A percentile compares a stretch with the other conserved stretches of the same genome.
These are phyloP conservation scores for Mirza zaza DNA, from an alignment of 2,113 vertebrate species.

Conservation along the genomic window DNA sequence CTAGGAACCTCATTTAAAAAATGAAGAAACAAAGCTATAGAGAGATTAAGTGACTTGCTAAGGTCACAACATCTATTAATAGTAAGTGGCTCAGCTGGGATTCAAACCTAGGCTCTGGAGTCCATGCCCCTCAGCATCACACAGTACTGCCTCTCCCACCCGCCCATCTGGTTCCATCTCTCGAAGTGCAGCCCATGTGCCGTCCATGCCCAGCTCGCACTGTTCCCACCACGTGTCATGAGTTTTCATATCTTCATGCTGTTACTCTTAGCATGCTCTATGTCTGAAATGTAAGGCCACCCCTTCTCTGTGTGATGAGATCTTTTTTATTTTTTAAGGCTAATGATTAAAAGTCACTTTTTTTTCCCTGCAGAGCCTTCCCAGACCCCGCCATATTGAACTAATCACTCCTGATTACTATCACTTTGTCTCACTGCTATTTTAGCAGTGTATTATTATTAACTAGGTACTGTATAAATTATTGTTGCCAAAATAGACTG, in stretches of 20 bases:
- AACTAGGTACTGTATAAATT: not conserved
- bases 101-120: not conserved
- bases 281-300: not conserved
- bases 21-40: not conserved
- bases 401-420: not conserved
- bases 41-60: not conserved
- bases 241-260: not conserved
- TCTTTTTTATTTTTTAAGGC: constrained; percentile 8
- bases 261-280: not conserved
- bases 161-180: not conserved
- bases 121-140: not conserved
- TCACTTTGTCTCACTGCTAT: no score
- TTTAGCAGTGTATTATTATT: not conserved
- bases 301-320: not conserved
- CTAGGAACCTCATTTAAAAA: not conserved
- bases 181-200: not conserved
- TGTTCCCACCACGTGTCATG: not conserved
- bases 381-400: not conserved
- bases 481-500: not conserved
- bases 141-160: not conserved
- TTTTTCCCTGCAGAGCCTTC: not conserved
- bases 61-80: not conserved
- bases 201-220: not conserved
- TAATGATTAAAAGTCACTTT: constrained; percentile 20
- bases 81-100: not conserved